Percentiles rank a stretch among this genome's conserved stretches.
Evolutionary conservation across 2,797 vertebrate species (phyloP).

Genomic region (Coregonus ussuriensis): DNA sequence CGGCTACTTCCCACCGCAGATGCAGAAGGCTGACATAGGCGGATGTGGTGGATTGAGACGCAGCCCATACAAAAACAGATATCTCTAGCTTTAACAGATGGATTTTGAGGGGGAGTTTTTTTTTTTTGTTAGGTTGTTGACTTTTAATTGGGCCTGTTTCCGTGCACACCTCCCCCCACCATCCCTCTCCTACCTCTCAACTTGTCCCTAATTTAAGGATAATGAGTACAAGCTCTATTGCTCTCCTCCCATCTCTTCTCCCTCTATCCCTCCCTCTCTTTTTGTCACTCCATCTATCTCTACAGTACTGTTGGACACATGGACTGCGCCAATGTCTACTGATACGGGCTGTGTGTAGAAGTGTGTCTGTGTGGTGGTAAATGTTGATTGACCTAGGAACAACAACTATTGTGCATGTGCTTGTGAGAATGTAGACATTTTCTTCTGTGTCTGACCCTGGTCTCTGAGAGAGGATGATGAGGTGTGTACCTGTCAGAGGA

Average conservation of each 20-base stretch:
- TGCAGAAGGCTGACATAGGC: too few relatives aligned
- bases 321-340: conserved; percentile 38
- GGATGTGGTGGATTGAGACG: too few relatives aligned
- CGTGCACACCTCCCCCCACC: conserved; percentile 40
- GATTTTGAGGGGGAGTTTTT: background rate
- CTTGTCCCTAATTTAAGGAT: conserved; percentile 77
- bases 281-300: conserved; percentile 44
- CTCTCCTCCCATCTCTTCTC: conserved; percentile 45
- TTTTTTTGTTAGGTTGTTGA: too few relatives aligned
- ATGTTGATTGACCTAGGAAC: background rate
- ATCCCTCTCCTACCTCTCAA: conserved; percentile 28
- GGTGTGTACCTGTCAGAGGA: conserved; percentile 23
- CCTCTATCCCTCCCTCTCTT: conserved; percentile 35
- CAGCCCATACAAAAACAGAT: background rate
- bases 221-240: conserved; percentile 70
- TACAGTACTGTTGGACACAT: conserved; percentile 24
- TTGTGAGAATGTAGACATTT: background rate
- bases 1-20: too few relatives aligned
- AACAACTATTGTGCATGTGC: background rate
- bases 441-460: background rate
- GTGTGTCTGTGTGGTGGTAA: conserved; percentile 1
- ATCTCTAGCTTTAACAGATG: background rate
- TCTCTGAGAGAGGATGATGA: conserved; percentile 20
- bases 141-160: conserved; percentile 72
- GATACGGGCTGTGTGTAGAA: conserved; percentile 35